phyloP scores from a whole-genome alignment of 2,113 vertebrate species.

The Nymphicus hollandicus region DNA sequence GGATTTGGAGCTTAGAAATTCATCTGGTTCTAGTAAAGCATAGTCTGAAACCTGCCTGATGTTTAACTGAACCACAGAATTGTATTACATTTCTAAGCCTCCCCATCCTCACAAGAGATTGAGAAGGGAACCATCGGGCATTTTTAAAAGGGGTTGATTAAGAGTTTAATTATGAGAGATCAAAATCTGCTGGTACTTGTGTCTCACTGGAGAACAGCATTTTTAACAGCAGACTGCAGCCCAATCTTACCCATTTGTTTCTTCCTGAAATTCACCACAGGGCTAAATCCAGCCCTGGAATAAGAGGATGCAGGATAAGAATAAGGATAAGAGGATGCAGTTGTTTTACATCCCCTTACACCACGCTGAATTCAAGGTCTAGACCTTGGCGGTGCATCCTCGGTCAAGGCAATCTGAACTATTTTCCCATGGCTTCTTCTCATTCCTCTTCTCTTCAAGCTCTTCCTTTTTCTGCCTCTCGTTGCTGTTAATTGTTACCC shows the following conservation, averaged over 20 bases:
- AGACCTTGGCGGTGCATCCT: neutral
- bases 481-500: neutral
- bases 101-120: constrained; percentile 20
- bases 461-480: neutral
- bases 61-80: constrained; percentile 53
- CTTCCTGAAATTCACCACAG: neutral
- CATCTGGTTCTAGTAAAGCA: constrained; percentile 69
- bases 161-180: constrained; percentile 42
- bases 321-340: neutral
- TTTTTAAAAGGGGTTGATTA: constrained; percentile 32
- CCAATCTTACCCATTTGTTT: neutral
- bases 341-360: constrained; percentile 22
- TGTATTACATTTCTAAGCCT: constrained; percentile 62
- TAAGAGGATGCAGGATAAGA: neutral
- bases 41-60: constrained; percentile 57
- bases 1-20: constrained; percentile 63
- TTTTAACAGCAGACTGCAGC: neutral
- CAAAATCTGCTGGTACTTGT: neutral
- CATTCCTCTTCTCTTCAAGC: neutral
- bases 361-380: neutral
- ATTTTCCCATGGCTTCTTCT: constrained; percentile 34
- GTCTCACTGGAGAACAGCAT: neutral
- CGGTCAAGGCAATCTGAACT: neutral
- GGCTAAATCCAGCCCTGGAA: constrained; percentile 1
- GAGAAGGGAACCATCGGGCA: neutral